Percentiles rank a stretch among this genome's conserved stretches.
phyloP scores from a whole-genome alignment of 2,888 invertebrate species.

The Chrysopilus asiliformis region DNA sequence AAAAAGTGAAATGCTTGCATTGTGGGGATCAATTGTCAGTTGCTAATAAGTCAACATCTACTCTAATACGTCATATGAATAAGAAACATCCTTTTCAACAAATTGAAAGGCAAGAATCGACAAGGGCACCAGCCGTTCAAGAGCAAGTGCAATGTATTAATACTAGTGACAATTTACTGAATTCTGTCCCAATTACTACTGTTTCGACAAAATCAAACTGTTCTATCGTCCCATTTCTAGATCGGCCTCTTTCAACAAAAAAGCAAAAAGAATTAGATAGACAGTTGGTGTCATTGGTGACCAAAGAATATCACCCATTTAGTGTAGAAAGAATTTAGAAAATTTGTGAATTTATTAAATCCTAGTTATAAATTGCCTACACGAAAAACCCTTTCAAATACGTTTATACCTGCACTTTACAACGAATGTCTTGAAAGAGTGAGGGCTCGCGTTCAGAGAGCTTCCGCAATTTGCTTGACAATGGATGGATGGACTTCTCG shows the following conservation, averaged over 20 bases:
- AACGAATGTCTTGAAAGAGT: slow-evolving; percentile 1
- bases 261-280: slow-evolving; percentile 2
- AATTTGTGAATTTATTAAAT: slow-evolving; percentile 5
- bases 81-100: slow-evolving; percentile 1
- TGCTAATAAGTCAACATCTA: neutral
- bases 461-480: neutral
- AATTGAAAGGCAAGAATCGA: neutral
- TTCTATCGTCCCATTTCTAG: no score
- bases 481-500: slow-evolving; percentile 1
- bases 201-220: no score
- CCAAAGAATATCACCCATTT: slow-evolving; percentile 8
- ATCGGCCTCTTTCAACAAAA: neutral
- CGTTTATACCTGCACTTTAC: neutral
- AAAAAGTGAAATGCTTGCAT: neutral
- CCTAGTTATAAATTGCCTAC: slow-evolving; percentile 2
- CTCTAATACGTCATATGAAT: slow-evolving; percentile 1
- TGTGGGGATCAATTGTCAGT: neutral
- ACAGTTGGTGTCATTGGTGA: slow-evolving; percentile 5
- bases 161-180: slow-evolving; percentile 1
- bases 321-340: slow-evolving; percentile 4
- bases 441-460: neutral
- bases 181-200: neutral
- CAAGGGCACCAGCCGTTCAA: no score
- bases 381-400: slow-evolving; percentile 1
- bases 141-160: no score